Evolutionary conservation across 2,888 invertebrate genomes (phyloP).

Genomic region (Cetonia aurata): DNA sequence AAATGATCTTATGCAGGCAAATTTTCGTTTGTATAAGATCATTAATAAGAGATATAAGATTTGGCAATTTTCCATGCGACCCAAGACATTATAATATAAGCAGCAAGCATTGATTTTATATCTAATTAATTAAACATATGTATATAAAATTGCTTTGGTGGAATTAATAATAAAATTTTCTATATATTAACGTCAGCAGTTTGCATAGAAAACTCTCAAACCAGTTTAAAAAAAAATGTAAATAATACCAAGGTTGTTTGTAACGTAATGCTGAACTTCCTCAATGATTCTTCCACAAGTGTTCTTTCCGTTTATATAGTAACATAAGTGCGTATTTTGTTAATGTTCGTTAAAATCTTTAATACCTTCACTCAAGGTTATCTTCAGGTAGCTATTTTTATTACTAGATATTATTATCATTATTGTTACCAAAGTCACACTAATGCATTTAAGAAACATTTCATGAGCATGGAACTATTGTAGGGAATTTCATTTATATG

Average conservation of each 20-base stretch:
- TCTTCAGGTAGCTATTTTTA: background rate
- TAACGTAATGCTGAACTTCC: conserved; percentile 23
- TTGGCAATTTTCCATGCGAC: too few species aligned
- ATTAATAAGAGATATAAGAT: too few species aligned
- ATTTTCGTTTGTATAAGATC: too few species aligned
- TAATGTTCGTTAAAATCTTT: background rate
- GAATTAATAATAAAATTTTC: background rate
- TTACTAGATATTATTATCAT: conserved; percentile 4
- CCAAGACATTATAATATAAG: too few species aligned
- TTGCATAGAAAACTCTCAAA: conserved; percentile 9
- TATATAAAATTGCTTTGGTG: too few species aligned
- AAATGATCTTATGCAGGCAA: too few species aligned
- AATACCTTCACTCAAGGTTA: conserved; percentile 27
- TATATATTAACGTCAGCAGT: background rate
- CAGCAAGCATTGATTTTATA: too few species aligned
- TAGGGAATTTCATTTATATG: too few species aligned
- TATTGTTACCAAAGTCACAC: too few species aligned
- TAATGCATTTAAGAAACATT: too few species aligned
- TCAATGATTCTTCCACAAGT: conserved; percentile 26
- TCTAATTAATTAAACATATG: too few species aligned
- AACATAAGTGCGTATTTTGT: conserved; percentile 15
- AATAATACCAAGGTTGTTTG: conserved; percentile 33
- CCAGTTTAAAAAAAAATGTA: conserved; percentile 17
- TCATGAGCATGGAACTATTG: too few species aligned
- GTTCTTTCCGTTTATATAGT: conserved; percentile 7